Percentiles rank a stretch among this genome's conserved stretches.
phyloP scores from a whole-genome alignment of 2,113 vertebrate genomes.

The Sapayoa aenigma region DNA sequence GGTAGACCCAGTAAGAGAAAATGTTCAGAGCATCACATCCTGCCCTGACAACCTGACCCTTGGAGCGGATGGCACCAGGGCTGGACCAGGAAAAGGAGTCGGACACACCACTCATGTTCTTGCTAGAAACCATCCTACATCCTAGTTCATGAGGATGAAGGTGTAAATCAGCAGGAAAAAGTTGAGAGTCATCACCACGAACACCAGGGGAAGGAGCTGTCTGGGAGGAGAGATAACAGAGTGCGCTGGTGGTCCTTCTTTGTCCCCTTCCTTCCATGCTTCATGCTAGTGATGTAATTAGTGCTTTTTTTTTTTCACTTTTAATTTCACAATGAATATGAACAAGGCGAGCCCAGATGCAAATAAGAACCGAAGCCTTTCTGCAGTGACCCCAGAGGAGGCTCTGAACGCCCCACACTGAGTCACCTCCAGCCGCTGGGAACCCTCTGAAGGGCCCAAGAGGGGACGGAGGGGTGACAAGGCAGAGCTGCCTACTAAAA shows the following conservation, averaged over 20 bases:
- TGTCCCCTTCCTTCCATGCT: not conserved
- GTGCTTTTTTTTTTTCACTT: not conserved
- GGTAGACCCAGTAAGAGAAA: not conserved
- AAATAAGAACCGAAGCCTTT: not conserved
- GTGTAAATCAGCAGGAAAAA: not conserved
- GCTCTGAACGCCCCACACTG: not conserved
- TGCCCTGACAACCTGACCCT: not conserved
- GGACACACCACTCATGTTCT: rapidly evolving
- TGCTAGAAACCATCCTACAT: not conserved
- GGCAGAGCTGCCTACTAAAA: not conserved
- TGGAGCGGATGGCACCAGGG: not conserved
- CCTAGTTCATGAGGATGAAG: not conserved
- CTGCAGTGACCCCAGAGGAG: not conserved
- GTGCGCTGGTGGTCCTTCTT: not conserved
- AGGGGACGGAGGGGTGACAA: not conserved
- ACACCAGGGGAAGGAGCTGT: not conserved
- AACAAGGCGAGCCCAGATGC: not conserved
- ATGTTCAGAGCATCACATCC: not conserved
- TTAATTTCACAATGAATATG: not conserved
- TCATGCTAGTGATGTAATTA: not conserved
- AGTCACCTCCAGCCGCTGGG: not conserved
- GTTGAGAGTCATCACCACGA: not conserved
- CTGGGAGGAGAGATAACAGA: not conserved
- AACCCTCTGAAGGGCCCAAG: not conserved
- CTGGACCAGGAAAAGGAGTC: not conserved